Evolutionary conservation across 2,797 vertebrate species (phyloP).

Genomic region (Limnodromus scolopaceus): DNA sequence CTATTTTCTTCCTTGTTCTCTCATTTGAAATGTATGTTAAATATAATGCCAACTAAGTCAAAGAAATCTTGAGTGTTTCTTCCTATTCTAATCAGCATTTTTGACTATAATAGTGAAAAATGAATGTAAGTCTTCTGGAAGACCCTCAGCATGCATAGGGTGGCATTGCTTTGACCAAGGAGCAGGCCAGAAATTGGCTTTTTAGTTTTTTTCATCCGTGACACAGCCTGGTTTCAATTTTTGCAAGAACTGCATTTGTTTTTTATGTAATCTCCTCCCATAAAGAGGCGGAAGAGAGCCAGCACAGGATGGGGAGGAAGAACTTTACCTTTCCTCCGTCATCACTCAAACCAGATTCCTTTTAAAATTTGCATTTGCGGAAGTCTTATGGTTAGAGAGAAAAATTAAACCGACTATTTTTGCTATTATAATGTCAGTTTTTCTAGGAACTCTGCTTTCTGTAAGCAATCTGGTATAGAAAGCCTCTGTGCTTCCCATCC

Average conservation of each 20-base stretch:
- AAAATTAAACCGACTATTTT: not conserved
- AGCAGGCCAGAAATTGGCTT: not conserved
- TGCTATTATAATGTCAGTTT: not conserved
- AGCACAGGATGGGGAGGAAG: no score
- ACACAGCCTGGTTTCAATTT: not conserved
- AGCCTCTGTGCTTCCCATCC: not conserved
- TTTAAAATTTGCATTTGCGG: not conserved
- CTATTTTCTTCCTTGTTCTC: not conserved
- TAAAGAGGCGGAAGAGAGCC: not conserved
- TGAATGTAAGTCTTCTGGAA: not conserved
- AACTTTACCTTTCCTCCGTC: not conserved
- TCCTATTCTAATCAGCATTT: not conserved
- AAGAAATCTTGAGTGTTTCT: not conserved
- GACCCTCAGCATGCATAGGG: not conserved
- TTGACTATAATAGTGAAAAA: not conserved
- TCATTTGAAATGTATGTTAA: not conserved
- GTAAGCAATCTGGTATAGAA: not conserved
- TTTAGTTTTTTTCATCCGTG: not conserved
- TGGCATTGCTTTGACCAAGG: not conserved
- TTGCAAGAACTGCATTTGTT: accelerated
- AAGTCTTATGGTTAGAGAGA: not conserved
- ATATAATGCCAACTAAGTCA: not conserved
- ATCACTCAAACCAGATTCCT: not conserved
- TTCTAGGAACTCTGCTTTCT: not conserved
- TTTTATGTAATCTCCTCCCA: not conserved